Base-by-base conservation (phyloP, 2,888 invertebrate genomes). In the Meiosimyza platycephala region DNA sequence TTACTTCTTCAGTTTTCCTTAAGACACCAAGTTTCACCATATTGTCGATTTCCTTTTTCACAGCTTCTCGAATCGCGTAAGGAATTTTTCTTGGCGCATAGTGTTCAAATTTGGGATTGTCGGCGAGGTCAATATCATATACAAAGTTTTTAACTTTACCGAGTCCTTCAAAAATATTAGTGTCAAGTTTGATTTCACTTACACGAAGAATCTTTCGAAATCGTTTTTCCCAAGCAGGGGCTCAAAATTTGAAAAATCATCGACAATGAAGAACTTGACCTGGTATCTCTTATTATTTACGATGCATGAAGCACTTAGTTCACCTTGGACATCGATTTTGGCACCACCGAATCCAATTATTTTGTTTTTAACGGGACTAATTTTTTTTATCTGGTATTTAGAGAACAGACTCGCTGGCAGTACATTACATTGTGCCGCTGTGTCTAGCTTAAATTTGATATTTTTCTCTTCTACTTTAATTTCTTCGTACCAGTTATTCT, bases 371-470 rank as follows among this genome's bases (percentile, higher is more conserved):
- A 52, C 52, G 13, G 52, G 52, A n/a, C 52, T 3, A 52, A 70
- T 70, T 47, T 64, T 55, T 51, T 60, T 47, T 47, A 40, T 52
- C 33, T 62, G 22, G 11, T 54, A 28, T 50, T 73, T 76, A 16
- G 68, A 54, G 15, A 76, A 55, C 50, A 71, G 12, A 51, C 48
- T 76, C 63, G 59, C 54, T 22, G 68, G 74, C 54, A 76, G 62
- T 3, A 77, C 72, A 48, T 77, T 74, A 50, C 74, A 73, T 67
- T 77, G 72, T 11, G 73, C 74, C 54, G 72, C 77, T 13, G 76
- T 68, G 63, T 74, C 76, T 47, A 76, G 74, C 59, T 76, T 75
- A 11, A 76, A 70, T 69, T 71, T 74, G 12, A 74, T 72, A 63
- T 74, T 73, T 55, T 76, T 77, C 50, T 72, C 63, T 66, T 76